Base-by-base conservation (phyloP, 2,888 invertebrate species). In the Taphrorychus bicolor region DNA sequence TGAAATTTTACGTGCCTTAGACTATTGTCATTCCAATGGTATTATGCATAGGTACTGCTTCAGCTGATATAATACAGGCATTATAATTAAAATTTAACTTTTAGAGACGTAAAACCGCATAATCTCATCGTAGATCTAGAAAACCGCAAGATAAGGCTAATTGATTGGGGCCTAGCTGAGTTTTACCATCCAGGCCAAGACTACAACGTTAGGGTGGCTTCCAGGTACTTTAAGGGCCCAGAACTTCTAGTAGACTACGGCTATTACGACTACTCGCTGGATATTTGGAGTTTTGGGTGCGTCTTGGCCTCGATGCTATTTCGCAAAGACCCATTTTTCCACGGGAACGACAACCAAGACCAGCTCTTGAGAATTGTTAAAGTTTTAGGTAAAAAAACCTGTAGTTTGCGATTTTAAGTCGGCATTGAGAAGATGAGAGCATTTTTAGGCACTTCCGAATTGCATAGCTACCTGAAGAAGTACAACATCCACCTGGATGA, bases 301-400 rank as follows among this genome's bases (percentile, higher is more conserved):
- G 78, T 82, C 76, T 82, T 82, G 61, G 82, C 82, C 3, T 77
- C 82, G 5, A 82, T 82, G 81, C 76, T 82, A 22, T 82, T 82
- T 69, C 72, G 81, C 19, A 81, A 77, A 70, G 82, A 82, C 62
- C 82, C 82, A 0, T 82, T 82, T 60, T 82, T 82, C 70, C 80
- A 79, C 59, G 82, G 82, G 1, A 73, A 72, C 49, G 81, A 82
- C 63, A 82, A 83, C 68, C 74, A 76, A 60, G 82, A 83, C 72
- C 82, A 82, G 67, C 70, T 83, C 53, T 71, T 80, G 24, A 75
- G 78, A 48, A 82, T 83, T 42, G 81, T 80, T 1, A 81, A 80
- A 73, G 78, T 82, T 22, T 72, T 82, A 54, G 76, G 76, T 76
- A 52, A 64, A 32, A 32, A 7, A 32, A 32, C 9, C 9, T 32